Evolutionary conservation across 2,888 invertebrate genomes (phyloP), one percentile per base, ranked within the genome.

Genomic region (Apodemia zela): DNA sequence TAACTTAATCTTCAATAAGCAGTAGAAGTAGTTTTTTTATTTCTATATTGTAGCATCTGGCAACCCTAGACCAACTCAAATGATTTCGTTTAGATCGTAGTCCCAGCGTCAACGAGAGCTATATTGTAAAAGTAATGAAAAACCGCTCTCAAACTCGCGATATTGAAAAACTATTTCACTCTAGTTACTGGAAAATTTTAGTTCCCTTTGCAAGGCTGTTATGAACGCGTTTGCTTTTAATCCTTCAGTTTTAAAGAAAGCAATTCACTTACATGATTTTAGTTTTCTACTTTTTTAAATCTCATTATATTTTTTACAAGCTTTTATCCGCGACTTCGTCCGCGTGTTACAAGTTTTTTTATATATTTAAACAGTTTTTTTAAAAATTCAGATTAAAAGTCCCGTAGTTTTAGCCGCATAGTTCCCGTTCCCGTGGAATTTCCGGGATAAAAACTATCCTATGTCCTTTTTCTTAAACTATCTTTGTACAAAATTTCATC

Each of bases 61-160:
- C 45, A 45, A 8, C 45, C 45, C 45, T 45, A 45, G 2, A 7
- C 0, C 45, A 45, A 45, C 25, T 57, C 25, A 2, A 57, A 57
- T 57, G 54, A 57, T 63, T 66, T 62, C 57, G 57, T 65, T 67
- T 65, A 58, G 64, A 63, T 62, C 61, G 51, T 59, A 47, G 60
- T 38, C 58, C 47, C 63, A 64, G 69, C 66, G 62, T 57, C 54
- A 58, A 21, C 45, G 47, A 45, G 38, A 63, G 68, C 69, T 66
- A 70, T 71, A 69, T 69, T 72, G 69, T 69, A 69, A 69, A 73
- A 71, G 67, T 70, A 72, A 69, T 71, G 71, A 72, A 70, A 71
- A 69, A 67, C 69, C 67, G 58, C 63, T 66, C 60, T 61, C 61
- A 67, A 72, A 68, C 68, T 68, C 64, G 65, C 69, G 68, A 64